Evolutionary conservation across 2,797 vertebrate species (phyloP).

Genomic region (Hypotaenidia philippensis): DNA sequence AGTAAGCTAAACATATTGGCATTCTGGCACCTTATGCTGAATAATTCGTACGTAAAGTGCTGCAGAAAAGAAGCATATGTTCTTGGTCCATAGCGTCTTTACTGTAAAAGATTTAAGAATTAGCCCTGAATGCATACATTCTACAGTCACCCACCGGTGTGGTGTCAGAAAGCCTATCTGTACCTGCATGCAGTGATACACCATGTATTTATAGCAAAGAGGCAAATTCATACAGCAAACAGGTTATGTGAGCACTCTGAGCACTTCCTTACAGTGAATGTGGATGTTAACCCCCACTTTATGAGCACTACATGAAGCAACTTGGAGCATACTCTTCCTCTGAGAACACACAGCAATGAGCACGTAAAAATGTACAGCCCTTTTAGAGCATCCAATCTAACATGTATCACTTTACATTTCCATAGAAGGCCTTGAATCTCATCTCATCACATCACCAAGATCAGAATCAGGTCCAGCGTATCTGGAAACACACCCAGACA

Average conservation of each 20-base stretch:
- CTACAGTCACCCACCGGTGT: conserved; percentile 7
- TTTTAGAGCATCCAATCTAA: not conserved
- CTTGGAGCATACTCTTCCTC: not conserved
- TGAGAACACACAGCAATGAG: conserved; percentile 78
- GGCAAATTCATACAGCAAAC: not conserved
- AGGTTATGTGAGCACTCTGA: not conserved
- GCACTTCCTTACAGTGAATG: not conserved
- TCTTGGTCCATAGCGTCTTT: conserved; percentile 67
- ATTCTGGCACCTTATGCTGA: conserved; percentile 76
- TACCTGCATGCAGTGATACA: not conserved
- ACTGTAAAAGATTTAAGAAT: conserved; percentile 67
- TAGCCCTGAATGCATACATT: conserved; percentile 28
- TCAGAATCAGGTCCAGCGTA: conserved; percentile 72
- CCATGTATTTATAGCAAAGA: not conserved
- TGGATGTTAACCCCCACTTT: not conserved
- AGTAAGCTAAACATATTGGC: conserved; percentile 77
- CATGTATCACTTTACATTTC: not conserved
- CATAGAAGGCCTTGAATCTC: not conserved
- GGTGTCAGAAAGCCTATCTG: conserved; percentile 1
- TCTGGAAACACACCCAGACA: conserved; percentile 32
- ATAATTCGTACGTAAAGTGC: conserved; percentile 70
- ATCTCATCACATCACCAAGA: not conserved
- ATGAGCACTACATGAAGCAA: not conserved
- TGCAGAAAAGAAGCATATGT: conserved; percentile 77
- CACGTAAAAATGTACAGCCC: conserved; percentile 82